These are phyloP conservation scores for Lasioglossum marginatum DNA, from an alignment of 2,888 invertebrate genomes.

Conservation along the genomic window DNA sequence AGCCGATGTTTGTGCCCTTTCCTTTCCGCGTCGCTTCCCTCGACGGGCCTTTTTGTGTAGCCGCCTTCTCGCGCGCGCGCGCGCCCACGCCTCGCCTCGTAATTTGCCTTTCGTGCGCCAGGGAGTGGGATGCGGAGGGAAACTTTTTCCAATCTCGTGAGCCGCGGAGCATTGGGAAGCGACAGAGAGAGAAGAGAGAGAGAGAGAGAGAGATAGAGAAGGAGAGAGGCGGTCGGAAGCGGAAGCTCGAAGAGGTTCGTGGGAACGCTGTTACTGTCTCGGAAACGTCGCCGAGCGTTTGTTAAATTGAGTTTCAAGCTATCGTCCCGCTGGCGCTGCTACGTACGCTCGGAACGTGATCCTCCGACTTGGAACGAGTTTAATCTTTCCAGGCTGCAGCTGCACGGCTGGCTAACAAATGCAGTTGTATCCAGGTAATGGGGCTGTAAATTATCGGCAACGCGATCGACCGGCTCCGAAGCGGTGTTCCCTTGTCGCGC, in stretches of 20 bases:
- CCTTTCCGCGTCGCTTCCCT: neutral
- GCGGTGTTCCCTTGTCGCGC: neutral
- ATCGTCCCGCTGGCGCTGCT: conserved; percentile 20
- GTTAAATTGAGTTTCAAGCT: conserved; percentile 65
- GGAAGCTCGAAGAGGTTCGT: conserved; percentile 46
- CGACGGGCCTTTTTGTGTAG: neutral
- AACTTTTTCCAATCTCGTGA: conserved; percentile 63
- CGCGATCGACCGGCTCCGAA: conserved; percentile 2
- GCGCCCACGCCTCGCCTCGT: conserved; percentile 16
- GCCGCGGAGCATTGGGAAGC: conserved; percentile 5
- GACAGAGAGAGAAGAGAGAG: neutral
- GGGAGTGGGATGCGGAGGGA: conserved; percentile 10
- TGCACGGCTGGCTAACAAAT: conserved; percentile 40
- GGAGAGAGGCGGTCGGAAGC: conserved; percentile 11
- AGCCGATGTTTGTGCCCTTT: neutral
- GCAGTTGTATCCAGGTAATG: conserved; percentile 30
- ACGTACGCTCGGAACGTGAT: conserved; percentile 45
- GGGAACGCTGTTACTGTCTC: conserved; percentile 56
- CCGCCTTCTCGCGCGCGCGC: neutral
- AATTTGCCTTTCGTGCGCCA: conserved; percentile 49
- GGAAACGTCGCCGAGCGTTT: conserved; percentile 58
- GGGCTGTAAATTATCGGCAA: conserved; percentile 38
- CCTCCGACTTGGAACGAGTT: conserved; percentile 47
- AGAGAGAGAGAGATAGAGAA: neutral
- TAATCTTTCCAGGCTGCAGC: conserved; percentile 45